Evolutionary conservation across 2,797 vertebrate species (phyloP).

Genomic region (Miichthys miiuy): DNA sequence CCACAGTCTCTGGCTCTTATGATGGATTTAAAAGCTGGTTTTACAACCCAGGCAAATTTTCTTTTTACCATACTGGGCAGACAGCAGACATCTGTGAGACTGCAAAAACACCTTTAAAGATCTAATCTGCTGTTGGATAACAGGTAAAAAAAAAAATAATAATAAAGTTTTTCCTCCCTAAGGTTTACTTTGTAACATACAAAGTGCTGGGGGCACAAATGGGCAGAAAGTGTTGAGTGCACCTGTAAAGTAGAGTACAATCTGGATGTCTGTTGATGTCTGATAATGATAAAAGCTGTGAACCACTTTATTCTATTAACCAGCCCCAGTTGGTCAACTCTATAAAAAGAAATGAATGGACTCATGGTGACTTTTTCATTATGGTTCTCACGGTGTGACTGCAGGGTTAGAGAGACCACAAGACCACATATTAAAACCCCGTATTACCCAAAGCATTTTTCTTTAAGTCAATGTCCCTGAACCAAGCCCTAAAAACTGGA

Average conservation of each 20-base stretch:
- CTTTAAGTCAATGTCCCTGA: neutral
- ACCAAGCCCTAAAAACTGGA: neutral
- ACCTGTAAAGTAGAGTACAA: neutral
- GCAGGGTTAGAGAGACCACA: neutral
- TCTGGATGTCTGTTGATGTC: neutral
- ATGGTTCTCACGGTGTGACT: neutral
- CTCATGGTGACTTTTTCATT: neutral
- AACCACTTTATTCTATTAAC: neutral
- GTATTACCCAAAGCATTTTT: neutral
- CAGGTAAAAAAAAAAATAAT: neutral
- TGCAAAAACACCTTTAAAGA: neutral
- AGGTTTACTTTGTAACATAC: neutral
- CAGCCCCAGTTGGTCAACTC: neutral
- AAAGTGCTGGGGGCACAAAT: neutral
- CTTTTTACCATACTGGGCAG: too few species aligned
- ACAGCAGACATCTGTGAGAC: too few species aligned
- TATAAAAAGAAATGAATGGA: neutral
- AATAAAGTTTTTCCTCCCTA: too few species aligned
- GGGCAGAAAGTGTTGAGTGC: neutral
- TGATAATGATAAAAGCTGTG: neutral
- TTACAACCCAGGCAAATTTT: neutral
- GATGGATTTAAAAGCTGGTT: neutral
- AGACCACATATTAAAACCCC: neutral
- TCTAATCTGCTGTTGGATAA: neutral
- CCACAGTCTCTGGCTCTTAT: neutral